phyloP scores from a whole-genome alignment of 2,888 invertebrate genomes.

The Prosopocoilus inquinatus region DNA sequence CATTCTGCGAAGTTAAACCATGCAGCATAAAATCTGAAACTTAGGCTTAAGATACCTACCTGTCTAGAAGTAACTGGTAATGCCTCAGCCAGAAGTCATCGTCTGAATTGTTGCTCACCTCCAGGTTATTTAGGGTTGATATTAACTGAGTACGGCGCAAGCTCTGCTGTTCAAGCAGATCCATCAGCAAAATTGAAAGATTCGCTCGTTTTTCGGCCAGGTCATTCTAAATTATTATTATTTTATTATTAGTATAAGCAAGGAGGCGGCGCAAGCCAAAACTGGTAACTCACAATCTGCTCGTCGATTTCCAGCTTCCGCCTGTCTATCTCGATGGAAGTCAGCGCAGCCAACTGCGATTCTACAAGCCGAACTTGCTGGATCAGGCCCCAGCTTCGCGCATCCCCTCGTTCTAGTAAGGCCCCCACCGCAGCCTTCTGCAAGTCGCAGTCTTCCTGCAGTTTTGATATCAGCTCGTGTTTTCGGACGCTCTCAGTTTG shows the following conservation, averaged over 20 bases:
- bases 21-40: background rate
- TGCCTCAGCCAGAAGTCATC: constrained; percentile 75
- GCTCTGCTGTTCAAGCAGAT: constrained; percentile 67
- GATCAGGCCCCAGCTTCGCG: constrained; percentile 72
- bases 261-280: background rate
- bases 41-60: constrained; percentile 31
- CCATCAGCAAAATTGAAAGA: constrained; percentile 65
- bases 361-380: constrained; percentile 75
- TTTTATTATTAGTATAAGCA: background rate
- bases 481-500: constrained; percentile 63
- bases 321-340: constrained; percentile 70
- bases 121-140: constrained; percentile 70
- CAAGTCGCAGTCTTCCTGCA: constrained; percentile 67
- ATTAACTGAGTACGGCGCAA: constrained; percentile 64
- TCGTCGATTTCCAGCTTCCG: constrained; percentile 65
- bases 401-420: constrained; percentile 69
- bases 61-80: constrained; percentile 79
- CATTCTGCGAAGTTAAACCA: constrained; percentile 33
- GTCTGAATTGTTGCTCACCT: constrained; percentile 55
- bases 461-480: constrained; percentile 58
- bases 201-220: constrained; percentile 66
- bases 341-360: constrained; percentile 67
- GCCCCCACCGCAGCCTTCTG: constrained; percentile 73
- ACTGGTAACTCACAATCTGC: constrained; percentile 57
- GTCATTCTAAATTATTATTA: constrained; percentile 55